Conservation (phyloP, 1,140 invertebrate species). For the Procambarus clarkii region DNA sequence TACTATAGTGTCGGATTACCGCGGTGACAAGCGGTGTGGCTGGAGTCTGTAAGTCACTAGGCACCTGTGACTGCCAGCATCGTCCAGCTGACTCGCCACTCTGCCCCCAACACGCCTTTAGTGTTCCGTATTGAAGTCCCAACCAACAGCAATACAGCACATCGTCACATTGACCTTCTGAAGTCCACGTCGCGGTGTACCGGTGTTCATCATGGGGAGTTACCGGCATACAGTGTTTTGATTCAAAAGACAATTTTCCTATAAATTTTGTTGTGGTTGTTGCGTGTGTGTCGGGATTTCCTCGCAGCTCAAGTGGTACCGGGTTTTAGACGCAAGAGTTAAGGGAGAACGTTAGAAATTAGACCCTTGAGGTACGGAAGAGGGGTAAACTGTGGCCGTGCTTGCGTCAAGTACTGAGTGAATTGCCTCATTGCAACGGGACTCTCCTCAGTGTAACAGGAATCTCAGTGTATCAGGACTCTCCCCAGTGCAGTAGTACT, state of each 20-base stretch:
- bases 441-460: too few species aligned
- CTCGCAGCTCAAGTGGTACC: too few species aligned
- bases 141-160: not conserved
- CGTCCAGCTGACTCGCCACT: not conserved
- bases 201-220: not conserved
- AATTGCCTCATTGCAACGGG: too few species aligned
- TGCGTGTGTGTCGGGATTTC: too few species aligned
- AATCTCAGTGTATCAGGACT: too few species aligned
- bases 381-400: too few species aligned
- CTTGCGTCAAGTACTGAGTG: too few species aligned
- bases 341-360: too few species aligned
- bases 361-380: too few species aligned
- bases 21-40: not conserved
- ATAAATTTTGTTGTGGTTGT: too few species aligned
- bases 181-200: not conserved
- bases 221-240: not conserved
- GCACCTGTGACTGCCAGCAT: not conserved
- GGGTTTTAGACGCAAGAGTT: too few species aligned
- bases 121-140: not conserved
- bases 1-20: slow-evolving; percentile 22
- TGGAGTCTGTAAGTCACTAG: not conserved
- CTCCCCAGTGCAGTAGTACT: not conserved
- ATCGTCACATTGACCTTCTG: not conserved
- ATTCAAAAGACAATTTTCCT: too few species aligned
- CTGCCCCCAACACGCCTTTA: not conserved